These are phyloP conservation scores for Phaethornis superciliosus DNA, from an alignment of 2,113 vertebrate genomes.

Conservation along the genomic window DNA sequence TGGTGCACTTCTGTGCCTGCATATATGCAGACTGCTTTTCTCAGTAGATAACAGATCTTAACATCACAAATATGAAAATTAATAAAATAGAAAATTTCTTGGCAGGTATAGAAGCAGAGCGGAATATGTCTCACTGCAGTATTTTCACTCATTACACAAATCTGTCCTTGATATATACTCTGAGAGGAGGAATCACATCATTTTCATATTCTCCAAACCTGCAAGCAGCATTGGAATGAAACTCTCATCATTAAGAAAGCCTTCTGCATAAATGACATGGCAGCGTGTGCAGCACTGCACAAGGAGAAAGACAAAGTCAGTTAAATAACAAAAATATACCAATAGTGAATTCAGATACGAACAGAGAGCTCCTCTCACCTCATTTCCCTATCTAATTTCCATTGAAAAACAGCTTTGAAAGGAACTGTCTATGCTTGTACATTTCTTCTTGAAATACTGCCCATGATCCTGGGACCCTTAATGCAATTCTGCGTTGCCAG, in stretches of 20 bases:
- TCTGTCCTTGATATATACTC: background rate
- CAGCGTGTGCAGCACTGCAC: background rate
- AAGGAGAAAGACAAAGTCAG: background rate
- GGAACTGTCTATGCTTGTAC: background rate
- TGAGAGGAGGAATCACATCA: background rate
- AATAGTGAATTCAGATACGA: background rate
- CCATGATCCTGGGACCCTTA: conserved; percentile 25
- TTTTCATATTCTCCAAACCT: background rate
- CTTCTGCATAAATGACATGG: background rate
- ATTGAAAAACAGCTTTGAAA: background rate
- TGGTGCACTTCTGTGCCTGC: background rate
- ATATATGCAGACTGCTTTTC: background rate
- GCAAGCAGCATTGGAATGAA: background rate
- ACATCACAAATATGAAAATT: background rate
- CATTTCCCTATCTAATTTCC: background rate
- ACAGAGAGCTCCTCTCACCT: background rate
- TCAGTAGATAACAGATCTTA: background rate
- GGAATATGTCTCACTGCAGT: background rate
- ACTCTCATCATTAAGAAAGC: background rate
- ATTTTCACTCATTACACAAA: conserved; percentile 7
- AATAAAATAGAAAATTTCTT: background rate
- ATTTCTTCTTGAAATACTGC: background rate
- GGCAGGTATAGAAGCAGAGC: background rate
- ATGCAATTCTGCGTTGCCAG: conserved; percentile 1
- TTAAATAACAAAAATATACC: background rate